Conservation (phyloP, 2,797 vertebrate species). For the Hypotaenidia okinawae region DNA sequence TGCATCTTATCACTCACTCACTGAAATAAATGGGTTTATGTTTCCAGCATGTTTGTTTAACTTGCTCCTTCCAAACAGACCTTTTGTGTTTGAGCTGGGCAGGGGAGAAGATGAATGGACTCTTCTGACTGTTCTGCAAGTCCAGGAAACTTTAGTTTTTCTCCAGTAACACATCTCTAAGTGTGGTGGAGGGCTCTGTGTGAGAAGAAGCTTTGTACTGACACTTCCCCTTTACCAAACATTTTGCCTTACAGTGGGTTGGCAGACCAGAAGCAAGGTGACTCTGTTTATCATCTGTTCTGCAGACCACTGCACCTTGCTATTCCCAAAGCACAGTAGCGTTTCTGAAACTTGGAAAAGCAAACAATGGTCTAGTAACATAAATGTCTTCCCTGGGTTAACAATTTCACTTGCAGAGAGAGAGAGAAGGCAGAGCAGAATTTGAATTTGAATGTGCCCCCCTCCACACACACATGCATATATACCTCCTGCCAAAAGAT, state of each 20-base stretch:
- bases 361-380: neutral
- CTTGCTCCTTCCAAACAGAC: neutral
- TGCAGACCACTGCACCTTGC: neutral
- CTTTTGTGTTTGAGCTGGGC: neutral
- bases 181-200: neutral
- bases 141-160: neutral
- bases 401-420: neutral
- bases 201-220: neutral
- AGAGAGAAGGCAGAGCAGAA: neutral
- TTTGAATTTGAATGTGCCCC: slow-evolving; percentile 52
- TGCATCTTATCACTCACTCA: slow-evolving; percentile 16
- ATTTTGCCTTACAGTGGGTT: neutral
- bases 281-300: neutral
- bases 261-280: neutral
- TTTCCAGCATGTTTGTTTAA: slow-evolving; percentile 38
- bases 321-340: neutral
- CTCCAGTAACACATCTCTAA: neutral
- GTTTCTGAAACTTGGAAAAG: slow-evolving; percentile 14
- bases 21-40: slow-evolving; percentile 20
- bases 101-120: neutral
- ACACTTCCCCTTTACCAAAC: neutral
- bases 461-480: neutral
- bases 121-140: neutral
- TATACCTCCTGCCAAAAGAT: slow-evolving; percentile 57
- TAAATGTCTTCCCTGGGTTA: neutral